Percentiles rank a stretch among this genome's conserved stretches.
These are phyloP conservation scores for Sterna hirundo DNA, from an alignment of 2,113 vertebrate species.

Conservation along the genomic window DNA sequence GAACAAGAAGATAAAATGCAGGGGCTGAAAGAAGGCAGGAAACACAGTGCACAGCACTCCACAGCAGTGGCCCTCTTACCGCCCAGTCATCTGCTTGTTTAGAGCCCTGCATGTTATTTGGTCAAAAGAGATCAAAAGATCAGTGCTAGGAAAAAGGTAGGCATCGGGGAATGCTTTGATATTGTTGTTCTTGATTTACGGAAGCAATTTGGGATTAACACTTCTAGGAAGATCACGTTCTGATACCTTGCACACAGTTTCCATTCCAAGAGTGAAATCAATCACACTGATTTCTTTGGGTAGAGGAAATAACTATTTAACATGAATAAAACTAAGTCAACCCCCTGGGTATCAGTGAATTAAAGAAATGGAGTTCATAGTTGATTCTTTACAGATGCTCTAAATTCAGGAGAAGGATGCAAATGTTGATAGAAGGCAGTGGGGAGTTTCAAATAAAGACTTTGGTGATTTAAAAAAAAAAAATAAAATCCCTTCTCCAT, in stretches of 20 bases:
- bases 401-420: background rate
- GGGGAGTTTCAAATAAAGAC: constrained; percentile 3
- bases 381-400: background rate
- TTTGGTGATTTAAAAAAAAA: background rate
- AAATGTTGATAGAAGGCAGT: constrained; percentile 14
- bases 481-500: background rate
- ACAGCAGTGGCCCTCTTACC: background rate
- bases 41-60: background rate
- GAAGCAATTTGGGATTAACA: background rate
- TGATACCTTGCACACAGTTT: background rate
- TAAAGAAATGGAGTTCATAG: background rate
- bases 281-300: background rate
- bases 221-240: background rate
- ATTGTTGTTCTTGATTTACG: background rate
- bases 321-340: background rate
- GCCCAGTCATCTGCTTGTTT: background rate
- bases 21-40: background rate
- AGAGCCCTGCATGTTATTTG: background rate
- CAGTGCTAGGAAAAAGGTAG: background rate
- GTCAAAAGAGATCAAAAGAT: background rate
- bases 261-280: background rate
- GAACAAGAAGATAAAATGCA: background rate
- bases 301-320: constrained; percentile 19
- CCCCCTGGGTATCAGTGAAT: background rate
- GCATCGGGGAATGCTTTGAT: background rate